Evolutionary conservation across 2,888 invertebrate genomes (phyloP).

Genomic region (Caenorhabditis sinica): DNA sequence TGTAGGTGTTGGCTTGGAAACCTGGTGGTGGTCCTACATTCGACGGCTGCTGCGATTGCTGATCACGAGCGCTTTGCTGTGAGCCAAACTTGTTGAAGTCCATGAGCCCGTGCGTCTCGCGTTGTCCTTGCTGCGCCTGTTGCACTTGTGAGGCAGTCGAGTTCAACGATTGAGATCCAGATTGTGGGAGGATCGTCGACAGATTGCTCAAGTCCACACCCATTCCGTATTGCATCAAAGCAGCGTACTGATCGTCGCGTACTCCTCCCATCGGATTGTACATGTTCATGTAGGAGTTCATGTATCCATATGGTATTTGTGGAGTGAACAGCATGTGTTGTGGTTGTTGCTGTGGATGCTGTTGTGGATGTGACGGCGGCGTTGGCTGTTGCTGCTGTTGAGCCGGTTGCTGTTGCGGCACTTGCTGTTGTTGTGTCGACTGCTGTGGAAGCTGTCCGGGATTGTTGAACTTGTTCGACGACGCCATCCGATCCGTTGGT

Average conservation of each 20-base stretch:
- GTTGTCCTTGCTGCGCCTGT: constrained; percentile 59
- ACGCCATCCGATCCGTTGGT: constrained; percentile 55
- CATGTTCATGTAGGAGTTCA: constrained; percentile 71
- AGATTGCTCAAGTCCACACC: constrained; percentile 71
- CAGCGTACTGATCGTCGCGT: constrained; percentile 72
- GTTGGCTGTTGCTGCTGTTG: constrained; percentile 60
- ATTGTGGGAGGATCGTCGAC: constrained; percentile 66
- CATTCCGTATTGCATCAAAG: constrained; percentile 74
- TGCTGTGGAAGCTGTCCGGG: constrained; percentile 56
- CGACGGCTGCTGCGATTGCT: constrained; percentile 70
- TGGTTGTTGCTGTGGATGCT: constrained; percentile 66
- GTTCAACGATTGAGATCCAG: constrained; percentile 51
- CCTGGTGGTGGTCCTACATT: constrained; percentile 77
- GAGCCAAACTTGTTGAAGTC: constrained; percentile 70
- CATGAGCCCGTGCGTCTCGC: constrained; percentile 67
- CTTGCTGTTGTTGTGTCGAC: constrained; percentile 51
- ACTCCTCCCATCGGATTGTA: constrained; percentile 72
- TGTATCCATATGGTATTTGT: constrained; percentile 66
- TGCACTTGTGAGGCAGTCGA: constrained; percentile 53
- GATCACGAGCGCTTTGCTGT: constrained; percentile 68
- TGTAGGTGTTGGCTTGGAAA: constrained; percentile 68
- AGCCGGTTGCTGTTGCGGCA: constrained; percentile 47
- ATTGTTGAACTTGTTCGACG: constrained; percentile 52
- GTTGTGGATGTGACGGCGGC: constrained; percentile 52
- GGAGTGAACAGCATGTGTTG: constrained; percentile 66